Evolutionary conservation across 1,140 invertebrate genomes (phyloP), one percentile per base, ranked within the genome.

Genomic region (Zaprionus davidi): DNA sequence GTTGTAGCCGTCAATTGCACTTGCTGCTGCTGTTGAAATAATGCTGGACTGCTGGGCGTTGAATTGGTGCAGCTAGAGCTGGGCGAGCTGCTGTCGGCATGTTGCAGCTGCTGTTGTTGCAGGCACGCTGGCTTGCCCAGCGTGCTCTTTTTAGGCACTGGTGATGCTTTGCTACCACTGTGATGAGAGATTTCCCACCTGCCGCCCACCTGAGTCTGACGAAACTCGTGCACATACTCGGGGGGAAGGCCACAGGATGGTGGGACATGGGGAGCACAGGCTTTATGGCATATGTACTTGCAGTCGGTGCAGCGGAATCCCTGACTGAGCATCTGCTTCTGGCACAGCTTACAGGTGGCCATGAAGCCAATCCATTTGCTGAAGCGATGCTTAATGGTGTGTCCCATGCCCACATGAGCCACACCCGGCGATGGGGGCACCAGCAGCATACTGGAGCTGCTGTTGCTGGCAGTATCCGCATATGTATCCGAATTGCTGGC

Each of bases 21-120:
- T 44, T 88, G 63, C 56, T 81, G 63, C 91, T 91, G 93, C 5
- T 91, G 69, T 20, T 85, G 87, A 80, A 96, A 94, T 56, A 97
- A 94, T 73, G 98, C 98, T 65, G 98, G 98, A 93, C 97, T 98
- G 81, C 97, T 98, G 76, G 98, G 98, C 69, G 98, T 98, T 71
- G 98, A 99, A 92, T 97, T 98, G 93, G 98, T 99, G 94, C 98
- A 99, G 92, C 97, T 99, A 51, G 98, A 99, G 57, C 97, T 98
- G 92, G 97, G 98, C 66, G 98, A 99, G 94, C 97, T 98, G 66
- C 97, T 98, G 93, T 98, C 97, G 46, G 95, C 95, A 76, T 94
- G 91, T 71, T 84, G 81, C 34, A 66, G 63, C 41, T 81, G 74
- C n/a, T 72, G 66, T 71, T 84, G 81, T 31, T 71, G 78, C 57